Evolutionary conservation across 35 echinoderm and acorn worm species (phyloP), one percentile per base, ranked within the genome.

Genomic region (Ophiothrix spiculata): DNA sequence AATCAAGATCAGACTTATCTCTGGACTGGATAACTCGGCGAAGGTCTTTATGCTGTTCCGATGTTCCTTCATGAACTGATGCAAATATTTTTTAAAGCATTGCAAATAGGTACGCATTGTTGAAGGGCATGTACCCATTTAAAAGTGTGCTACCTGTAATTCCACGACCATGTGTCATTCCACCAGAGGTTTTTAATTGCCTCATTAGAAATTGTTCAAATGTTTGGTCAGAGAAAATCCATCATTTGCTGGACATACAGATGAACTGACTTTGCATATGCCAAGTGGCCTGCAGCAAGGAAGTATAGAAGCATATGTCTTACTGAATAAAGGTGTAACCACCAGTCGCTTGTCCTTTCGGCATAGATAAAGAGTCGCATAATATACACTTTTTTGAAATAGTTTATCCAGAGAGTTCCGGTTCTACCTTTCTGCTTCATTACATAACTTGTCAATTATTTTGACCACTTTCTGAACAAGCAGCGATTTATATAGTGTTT

Each of bases 141-240:
- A 29, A 64, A 36, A 86, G 39, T 75, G 83, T 76, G 64, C 64
- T 76, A 37, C 81, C 86, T 38, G 86, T 80, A 40, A 0, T 84
- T 36, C 74, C 84, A 11, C 85, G 79, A 73, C 90, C 54, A 56
- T 40, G 83, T 35, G 90, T 86, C 84, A 87, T 80, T 56, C 78
- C 85, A 41, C 85, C 78, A 56, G 83, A 74, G 75, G 90, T 87
- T 81, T 92, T 87, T 38, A 92, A 34, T 17, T 35, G 33, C 84
- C 79, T 46, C 90, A 92, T 87, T 36, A 92, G 69, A 19, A 87
- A 86, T 78, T 92, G 36, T 75, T 87, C 90, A 76, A 87, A 87
- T 39, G 84, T 75, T 34, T 87, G 84, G 45, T 54, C 45, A 54
- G 45, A 54, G 45, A 54, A 54, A 21, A 54, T 54, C 45, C 45